These are phyloP conservation scores for Leucozona laternaria DNA, from an alignment of 2,888 invertebrate species.

Conservation along the genomic window DNA sequence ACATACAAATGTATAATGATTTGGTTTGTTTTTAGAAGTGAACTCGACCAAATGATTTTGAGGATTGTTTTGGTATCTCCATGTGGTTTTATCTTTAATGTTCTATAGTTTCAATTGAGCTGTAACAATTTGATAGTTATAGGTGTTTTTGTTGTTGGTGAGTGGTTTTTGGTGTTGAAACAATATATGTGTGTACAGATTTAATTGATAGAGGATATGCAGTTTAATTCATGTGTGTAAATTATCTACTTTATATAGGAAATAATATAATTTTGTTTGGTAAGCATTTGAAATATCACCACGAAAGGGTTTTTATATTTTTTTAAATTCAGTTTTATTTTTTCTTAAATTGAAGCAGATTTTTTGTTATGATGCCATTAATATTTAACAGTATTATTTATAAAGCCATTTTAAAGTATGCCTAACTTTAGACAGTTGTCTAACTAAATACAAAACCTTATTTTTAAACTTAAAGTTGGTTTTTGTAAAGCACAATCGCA, in stretches of 20 bases:
- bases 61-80: constrained; percentile 18
- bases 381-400: no score
- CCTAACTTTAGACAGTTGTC: no score
- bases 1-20: no score
- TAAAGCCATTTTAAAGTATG: no score
- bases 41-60: constrained; percentile 21
- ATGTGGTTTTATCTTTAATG: constrained; percentile 29
- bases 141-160: neutral
- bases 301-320: no score
- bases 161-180: constrained; percentile 24
- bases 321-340: no score
- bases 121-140: neutral
- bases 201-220: constrained; percentile 15
- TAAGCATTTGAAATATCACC: neutral
- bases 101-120: neutral
- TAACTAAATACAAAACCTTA: no score
- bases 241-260: constrained; percentile 8
- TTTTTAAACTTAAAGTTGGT: no score
- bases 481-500: no score
- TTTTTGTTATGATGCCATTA: no score
- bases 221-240: constrained; percentile 18
- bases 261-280: neutral
- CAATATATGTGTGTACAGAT: neutral
- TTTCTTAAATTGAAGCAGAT: no score
- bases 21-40: constrained; percentile 13